Evolutionary conservation across 2,113 vertebrate species (phyloP).

Genomic region (Brachypteracias leptosomus): DNA sequence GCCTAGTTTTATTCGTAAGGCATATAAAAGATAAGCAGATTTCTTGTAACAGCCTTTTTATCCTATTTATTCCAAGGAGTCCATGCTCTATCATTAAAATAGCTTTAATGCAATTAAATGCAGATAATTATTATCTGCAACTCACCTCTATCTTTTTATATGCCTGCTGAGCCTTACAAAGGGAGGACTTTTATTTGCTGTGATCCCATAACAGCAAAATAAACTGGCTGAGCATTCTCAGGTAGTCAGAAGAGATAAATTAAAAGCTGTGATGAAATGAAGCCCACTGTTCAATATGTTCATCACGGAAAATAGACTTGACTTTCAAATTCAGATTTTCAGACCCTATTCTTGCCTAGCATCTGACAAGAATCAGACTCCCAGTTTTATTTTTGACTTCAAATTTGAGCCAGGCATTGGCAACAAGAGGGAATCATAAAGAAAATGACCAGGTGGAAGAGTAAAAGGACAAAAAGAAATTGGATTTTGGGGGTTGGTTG

Average conservation of each 20-base stretch:
- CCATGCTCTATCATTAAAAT: not conserved
- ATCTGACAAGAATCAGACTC: not conserved
- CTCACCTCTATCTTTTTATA: not conserved
- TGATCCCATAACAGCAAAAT: not conserved
- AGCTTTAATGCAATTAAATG: not conserved
- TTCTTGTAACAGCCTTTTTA: not conserved
- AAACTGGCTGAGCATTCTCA: not conserved
- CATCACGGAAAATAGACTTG: not conserved
- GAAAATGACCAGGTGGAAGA: not conserved
- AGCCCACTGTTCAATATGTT: not conserved
- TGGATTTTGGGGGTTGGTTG: not conserved
- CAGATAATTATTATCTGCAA: not conserved
- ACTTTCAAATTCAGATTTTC: conserved; percentile 17
- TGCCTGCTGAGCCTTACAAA: not conserved
- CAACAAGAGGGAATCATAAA: not conserved
- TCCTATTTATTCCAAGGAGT: not conserved
- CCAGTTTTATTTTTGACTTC: not conserved
- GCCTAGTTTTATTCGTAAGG: not conserved
- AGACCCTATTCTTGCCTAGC: not conserved
- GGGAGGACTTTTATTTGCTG: not conserved
- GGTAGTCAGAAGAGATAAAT: not conserved
- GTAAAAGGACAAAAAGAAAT: not conserved
- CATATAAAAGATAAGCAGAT: not conserved
- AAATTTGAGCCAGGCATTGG: not conserved
- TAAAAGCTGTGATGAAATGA: not conserved